These are phyloP conservation scores for Anthopleura xanthogrammica DNA, from an alignment of 92 coral and sea anemone species.

Conservation along the genomic window DNA sequence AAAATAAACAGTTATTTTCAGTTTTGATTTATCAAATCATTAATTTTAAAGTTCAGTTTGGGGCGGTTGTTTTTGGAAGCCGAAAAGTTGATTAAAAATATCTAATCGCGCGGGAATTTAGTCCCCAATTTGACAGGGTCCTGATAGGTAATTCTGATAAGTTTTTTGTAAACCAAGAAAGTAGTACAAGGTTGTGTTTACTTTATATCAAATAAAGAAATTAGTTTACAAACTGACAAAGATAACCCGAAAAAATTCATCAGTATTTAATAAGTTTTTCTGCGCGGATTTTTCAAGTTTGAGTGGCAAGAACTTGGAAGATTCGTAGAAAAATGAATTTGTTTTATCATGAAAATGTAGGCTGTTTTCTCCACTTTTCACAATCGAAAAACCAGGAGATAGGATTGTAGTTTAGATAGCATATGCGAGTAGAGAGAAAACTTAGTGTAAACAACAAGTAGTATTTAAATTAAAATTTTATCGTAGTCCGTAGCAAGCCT, in stretches of 20 bases:
- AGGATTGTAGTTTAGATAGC: neutral
- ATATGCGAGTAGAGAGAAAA: neutral
- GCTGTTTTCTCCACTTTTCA: neutral
- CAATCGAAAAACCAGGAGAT: neutral
- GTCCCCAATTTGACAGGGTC: neutral
- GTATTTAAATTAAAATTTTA: neutral
- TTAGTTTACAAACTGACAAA: slow-evolving; percentile 4
- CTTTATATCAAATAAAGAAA: slow-evolving; percentile 13
- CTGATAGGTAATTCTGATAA: neutral
- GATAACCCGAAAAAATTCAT: neutral
- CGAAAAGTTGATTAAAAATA: slow-evolving; percentile 1
- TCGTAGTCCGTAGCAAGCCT: slow-evolving; percentile 7
- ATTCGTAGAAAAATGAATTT: neutral
- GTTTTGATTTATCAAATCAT: neutral
- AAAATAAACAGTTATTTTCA: neutral
- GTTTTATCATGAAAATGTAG: neutral
- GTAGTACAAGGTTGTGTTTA: slow-evolving; percentile 11
- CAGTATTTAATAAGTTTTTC: neutral
- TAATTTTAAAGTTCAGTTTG: neutral
- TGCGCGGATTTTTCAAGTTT: neutral
- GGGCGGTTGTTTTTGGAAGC: slow-evolving; percentile 1
- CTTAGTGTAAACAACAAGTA: slow-evolving; percentile 9
- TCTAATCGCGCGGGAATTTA: neutral
- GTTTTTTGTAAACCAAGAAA: neutral
- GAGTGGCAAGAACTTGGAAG: neutral